phyloP scores from a whole-genome alignment of 2,113 vertebrate species.

The Calyptomena viridis region DNA sequence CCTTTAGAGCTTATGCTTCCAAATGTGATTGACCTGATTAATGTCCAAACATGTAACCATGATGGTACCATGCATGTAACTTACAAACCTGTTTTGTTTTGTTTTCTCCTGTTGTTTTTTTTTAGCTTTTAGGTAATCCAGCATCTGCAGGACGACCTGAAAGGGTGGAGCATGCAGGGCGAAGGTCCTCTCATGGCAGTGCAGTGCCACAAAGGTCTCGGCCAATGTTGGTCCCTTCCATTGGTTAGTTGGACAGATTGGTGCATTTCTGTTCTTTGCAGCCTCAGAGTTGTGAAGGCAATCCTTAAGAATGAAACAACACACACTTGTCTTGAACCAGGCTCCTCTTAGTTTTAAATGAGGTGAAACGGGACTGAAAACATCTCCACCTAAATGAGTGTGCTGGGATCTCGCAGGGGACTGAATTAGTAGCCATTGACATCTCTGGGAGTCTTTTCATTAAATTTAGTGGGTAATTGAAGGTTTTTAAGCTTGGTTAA shows the following conservation, averaged over 20 bases:
- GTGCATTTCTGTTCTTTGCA: not conserved
- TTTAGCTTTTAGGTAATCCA: constrained; percentile 92
- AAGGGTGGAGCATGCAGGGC: constrained; percentile 80
- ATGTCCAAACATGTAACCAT: not conserved
- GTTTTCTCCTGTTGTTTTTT: constrained; percentile 67
- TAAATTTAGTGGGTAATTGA: not conserved
- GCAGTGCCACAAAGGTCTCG: constrained; percentile 80
- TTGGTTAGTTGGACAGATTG: constrained; percentile 85
- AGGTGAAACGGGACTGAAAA: not conserved
- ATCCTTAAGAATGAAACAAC: not conserved
- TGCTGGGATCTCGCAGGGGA: not conserved
- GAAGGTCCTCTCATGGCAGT: constrained; percentile 79
- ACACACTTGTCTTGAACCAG: not conserved
- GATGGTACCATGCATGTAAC: not conserved
- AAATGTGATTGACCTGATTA: constrained; percentile 25
- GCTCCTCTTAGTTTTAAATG: not conserved
- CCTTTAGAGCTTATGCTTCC: constrained; percentile 78
- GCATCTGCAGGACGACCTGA: constrained; percentile 80
- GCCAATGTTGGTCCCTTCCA: constrained; percentile 83
- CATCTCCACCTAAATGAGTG: not conserved
- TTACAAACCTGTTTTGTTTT: constrained; percentile 54
- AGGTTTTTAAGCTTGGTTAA: not conserved
- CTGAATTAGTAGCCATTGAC: not conserved
- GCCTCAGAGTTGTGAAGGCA: not conserved
- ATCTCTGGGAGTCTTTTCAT: not conserved